Evolutionary conservation across 2,888 invertebrate species (phyloP).

Genomic region (Acanthosepion esculentum): DNA sequence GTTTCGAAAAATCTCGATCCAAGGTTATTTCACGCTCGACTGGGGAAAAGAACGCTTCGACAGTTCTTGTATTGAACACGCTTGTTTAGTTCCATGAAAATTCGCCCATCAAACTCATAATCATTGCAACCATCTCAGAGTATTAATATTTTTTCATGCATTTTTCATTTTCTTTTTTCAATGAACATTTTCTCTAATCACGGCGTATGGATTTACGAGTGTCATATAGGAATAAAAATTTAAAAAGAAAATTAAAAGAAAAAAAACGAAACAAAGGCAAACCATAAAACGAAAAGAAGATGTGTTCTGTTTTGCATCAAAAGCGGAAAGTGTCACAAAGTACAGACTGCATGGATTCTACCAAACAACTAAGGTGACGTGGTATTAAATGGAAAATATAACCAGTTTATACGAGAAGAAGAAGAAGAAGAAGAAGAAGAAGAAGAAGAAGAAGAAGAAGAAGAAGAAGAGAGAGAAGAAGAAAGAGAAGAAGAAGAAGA

Average conservation of each 20-base stretch:
- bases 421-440: background rate
- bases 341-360: background rate
- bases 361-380: background rate
- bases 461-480: no score
- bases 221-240: background rate
- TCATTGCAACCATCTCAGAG: background rate
- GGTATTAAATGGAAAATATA: background rate
- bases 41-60: background rate
- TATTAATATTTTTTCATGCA: background rate
- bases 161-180: background rate
- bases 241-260: no score
- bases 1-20: background rate
- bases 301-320: background rate
- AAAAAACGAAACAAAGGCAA: no score
- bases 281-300: background rate
- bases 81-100: background rate
- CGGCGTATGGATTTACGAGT: background rate
- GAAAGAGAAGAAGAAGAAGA: no score
- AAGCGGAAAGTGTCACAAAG: background rate
- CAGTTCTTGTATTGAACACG: background rate
- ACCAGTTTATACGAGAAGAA: no score
- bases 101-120: background rate
- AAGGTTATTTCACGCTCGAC: background rate
- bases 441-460: background rate
- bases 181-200: background rate